A percentile compares a stretch with the other conserved stretches of the same genome.
Evolutionary conservation across 2,113 vertebrate species (phyloP).

Genomic region (Aldabrachelys gigantea): DNA sequence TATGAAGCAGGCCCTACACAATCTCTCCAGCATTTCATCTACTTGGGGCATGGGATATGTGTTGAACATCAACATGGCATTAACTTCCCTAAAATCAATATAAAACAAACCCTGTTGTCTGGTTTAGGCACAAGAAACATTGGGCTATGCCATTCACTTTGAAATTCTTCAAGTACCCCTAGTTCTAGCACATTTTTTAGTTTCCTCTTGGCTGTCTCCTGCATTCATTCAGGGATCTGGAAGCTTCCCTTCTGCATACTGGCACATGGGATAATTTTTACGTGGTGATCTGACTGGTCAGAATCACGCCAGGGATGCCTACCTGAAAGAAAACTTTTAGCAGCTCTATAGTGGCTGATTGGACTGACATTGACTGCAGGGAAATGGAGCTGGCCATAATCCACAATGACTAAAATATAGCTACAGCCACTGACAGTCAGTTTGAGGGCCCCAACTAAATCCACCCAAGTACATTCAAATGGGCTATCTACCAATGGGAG

Average conservation of each 20-base stretch:
- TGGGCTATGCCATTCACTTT: neutral
- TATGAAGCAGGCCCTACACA: neutral
- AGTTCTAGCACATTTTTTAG: neutral
- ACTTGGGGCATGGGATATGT: neutral
- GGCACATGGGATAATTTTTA: neutral
- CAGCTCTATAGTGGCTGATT: no score
- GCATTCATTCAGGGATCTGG: neutral
- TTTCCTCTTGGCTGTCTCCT: neutral
- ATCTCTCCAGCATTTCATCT: neutral
- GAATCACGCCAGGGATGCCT: no score
- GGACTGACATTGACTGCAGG: no score
- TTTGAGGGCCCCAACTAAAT: no score
- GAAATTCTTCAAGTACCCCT: neutral
- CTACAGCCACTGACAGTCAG: no score
- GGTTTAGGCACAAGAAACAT: neutral
- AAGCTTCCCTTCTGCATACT: neutral
- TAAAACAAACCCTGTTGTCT: neutral
- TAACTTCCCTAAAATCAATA: neutral
- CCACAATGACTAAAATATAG: no score
- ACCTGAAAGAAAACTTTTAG: no score
- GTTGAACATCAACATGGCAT: neutral
- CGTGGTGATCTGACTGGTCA: no score
- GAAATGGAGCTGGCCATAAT: no score
- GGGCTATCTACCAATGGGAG: no score
- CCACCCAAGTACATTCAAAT: no score